Base-by-base conservation (phyloP, 2,113 vertebrate species). In the Nestor notabilis region DNA sequence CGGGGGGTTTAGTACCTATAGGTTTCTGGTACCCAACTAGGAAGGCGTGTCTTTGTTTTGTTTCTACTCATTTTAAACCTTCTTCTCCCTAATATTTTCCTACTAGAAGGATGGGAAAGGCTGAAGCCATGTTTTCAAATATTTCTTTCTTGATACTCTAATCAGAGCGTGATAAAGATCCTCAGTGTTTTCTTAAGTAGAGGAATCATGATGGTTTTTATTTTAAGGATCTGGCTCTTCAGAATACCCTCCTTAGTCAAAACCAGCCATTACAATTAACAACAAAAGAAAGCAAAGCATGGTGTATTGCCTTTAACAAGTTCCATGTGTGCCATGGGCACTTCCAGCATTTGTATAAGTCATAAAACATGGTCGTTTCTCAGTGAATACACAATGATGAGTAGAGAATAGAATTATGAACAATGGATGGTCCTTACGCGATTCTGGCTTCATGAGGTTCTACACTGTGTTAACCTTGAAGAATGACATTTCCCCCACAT, bases 371-470 rank as follows among this genome's bases (percentile, higher is more conserved):
- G 64, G 65, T 33, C 25, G 27, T 71, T 76, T 80, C 89, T 60
- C 50, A 61, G 33, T 50, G 71, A 89, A 60, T 55, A 50, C 31
- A 85, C 43, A 85, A 37, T 39, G 29, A 60, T 75, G 63, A 23
- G 23, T 61, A 74, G 46, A 71, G 27, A 83, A 93, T 33, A 49
- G 5, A 56, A 69, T 88, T 64, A 64, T 68, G 52, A 76, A 52
- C 69, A 50, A 7, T 18, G 55, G 77, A 89, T 25, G 55, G 41
- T 55, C 55, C 87, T 95, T 83, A 55, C 0, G 0, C 78, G 82
- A 91, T 61, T 83, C 49, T 88, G 75, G 81, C 41, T 96, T 96
- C 69, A 61, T 19, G 28, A 80, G 44, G 69, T 87, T 76, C 84
- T 56, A 50, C 33, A 41, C n/a, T 53, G 18, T 1, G 2, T 77